A percentile compares a stretch with the other conserved stretches of the same genome.
Evolutionary conservation across 2,797 vertebrate species (phyloP).

Genomic region (Passerculus sandwichensis): DNA sequence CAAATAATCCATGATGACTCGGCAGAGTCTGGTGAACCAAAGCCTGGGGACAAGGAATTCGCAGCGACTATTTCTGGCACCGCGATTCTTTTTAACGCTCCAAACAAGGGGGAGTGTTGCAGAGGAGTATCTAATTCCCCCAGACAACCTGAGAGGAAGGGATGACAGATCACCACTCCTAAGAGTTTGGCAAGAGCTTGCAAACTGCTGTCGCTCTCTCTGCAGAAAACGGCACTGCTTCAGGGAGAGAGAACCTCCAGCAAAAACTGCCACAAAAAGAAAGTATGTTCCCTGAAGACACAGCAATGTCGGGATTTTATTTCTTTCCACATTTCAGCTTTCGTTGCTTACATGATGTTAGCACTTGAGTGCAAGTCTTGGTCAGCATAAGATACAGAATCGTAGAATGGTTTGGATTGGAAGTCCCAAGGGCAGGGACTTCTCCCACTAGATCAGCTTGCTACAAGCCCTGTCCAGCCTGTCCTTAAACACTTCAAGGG

Average conservation of each 20-base stretch:
- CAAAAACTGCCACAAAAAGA: neutral
- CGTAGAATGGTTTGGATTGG: neutral
- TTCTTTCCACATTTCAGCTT: neutral
- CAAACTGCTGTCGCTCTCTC: neutral
- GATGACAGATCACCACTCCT: neutral
- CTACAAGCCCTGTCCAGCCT: neutral
- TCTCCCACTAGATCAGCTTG: neutral
- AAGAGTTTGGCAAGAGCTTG: neutral
- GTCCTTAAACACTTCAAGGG: neutral
- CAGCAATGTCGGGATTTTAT: neutral
- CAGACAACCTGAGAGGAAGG: constrained; percentile 11
- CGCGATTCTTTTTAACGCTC: neutral
- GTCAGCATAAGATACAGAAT: neutral
- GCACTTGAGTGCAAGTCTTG: neutral
- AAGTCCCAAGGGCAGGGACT: neutral
- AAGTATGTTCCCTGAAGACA: neutral
- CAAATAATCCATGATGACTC: neutral
- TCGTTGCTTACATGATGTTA: neutral
- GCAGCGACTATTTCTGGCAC: neutral
- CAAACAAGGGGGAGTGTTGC: neutral
- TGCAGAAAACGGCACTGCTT: neutral
- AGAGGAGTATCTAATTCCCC: constrained; percentile 28
- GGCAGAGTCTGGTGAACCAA: constrained; percentile 27
- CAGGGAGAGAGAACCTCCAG: neutral
- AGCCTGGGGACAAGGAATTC: neutral